A percentile compares a stretch with the other conserved stretches of the same genome.
phyloP scores from a whole-genome alignment of 92 coral and sea anemone species.

The Paramuricea clavata region DNA sequence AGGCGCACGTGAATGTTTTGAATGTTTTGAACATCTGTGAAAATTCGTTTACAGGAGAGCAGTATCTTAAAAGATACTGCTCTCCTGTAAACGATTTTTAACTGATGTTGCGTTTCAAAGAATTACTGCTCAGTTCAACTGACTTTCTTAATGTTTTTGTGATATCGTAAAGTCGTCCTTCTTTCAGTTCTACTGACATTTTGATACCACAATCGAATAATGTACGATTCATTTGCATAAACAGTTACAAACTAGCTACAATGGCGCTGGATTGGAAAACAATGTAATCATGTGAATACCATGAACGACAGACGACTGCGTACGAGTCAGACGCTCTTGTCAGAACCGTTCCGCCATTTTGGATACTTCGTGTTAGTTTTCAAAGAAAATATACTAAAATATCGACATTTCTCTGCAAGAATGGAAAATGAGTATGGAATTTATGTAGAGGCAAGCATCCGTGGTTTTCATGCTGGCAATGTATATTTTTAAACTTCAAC shows the following conservation, averaged over 20 bases:
- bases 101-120: conserved; percentile 44
- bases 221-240: conserved; percentile 65
- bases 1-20: conserved; percentile 49
- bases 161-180: conserved; percentile 58
- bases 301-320: conserved; percentile 26
- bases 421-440: conserved; percentile 64
- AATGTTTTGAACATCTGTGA: too few species aligned
- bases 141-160: conserved; percentile 65
- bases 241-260: background rate
- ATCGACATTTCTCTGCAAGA: conserved; percentile 24
- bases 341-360: conserved; percentile 23
- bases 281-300: conserved; percentile 22
- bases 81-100: conserved; percentile 26
- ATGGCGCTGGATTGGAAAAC: background rate
- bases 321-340: conserved; percentile 37
- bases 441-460: conserved; percentile 34
- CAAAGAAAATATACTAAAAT: conserved; percentile 34
- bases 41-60: too few species aligned
- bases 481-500: conserved; percentile 19
- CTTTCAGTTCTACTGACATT: too few species aligned
- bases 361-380: conserved; percentile 30
- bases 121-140: conserved; percentile 57
- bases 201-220: conserved; percentile 70
- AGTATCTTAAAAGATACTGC: conserved; percentile 44
- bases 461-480: conserved; percentile 41